phyloP scores from a whole-genome alignment of 2,797 vertebrate genomes.

The Discoglossus pictus region DNA sequence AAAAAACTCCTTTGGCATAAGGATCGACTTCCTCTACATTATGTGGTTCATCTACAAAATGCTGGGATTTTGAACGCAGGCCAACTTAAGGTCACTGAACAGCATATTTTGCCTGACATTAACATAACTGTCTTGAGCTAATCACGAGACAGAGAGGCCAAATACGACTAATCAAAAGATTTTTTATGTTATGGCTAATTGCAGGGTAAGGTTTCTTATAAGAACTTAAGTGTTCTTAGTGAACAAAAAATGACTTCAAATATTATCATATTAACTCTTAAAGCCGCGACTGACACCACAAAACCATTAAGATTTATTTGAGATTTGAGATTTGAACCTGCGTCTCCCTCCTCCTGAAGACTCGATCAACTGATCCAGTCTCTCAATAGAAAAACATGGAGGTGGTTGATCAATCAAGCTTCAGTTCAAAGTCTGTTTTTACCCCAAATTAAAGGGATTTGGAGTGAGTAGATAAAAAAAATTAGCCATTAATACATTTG shows the following conservation, averaged over 20 bases:
- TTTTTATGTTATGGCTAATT: slow-evolving; percentile 60
- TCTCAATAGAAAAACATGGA: too few species aligned
- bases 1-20: slow-evolving; percentile 16
- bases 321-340: too few species aligned
- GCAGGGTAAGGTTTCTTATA: slow-evolving; percentile 57
- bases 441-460: too few species aligned
- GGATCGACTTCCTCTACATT: slow-evolving; percentile 54
- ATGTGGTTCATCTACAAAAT: slow-evolving; percentile 52
- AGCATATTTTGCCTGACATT: slow-evolving; percentile 60
- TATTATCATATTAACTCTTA: too few species aligned
- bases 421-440: too few species aligned
- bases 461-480: too few species aligned
- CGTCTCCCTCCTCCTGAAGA: too few species aligned
- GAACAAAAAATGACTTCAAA: slow-evolving; percentile 52
- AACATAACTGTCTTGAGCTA: slow-evolving; percentile 56
- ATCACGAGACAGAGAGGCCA: slow-evolving; percentile 59
- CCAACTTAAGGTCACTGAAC: slow-evolving; percentile 58
- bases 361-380: too few species aligned
- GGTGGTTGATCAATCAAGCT: too few species aligned
- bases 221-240: slow-evolving; percentile 60
- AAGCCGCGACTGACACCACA: too few species aligned
- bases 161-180: slow-evolving; percentile 60
- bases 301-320: too few species aligned
- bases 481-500: too few species aligned
- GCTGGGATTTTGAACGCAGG: slow-evolving; percentile 56